Conservation (phyloP, 1,140 invertebrate species). For the Brachionus rotundiformis region DNA sequence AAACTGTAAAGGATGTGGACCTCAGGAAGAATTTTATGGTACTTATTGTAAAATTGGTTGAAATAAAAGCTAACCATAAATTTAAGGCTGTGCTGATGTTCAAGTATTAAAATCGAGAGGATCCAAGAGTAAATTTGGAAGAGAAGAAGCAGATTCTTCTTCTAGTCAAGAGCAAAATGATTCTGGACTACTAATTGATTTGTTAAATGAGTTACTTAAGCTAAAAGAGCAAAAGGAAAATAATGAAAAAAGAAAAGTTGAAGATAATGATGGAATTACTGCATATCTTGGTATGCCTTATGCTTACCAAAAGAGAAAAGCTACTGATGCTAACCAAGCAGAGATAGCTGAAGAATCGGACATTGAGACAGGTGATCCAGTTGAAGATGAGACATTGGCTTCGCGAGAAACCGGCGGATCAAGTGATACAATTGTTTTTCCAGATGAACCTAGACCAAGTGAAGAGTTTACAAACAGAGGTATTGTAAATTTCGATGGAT, state of each 20-base stretch:
- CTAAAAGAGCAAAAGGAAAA: constrained; percentile 2
- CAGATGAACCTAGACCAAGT: constrained; percentile 37
- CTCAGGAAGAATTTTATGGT: constrained; percentile 54
- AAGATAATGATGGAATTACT: not conserved
- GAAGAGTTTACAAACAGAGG: not conserved
- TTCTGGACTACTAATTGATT: not conserved
- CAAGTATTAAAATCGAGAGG: not conserved
- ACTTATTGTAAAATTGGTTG: too few relatives aligned
- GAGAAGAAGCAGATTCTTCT: not conserved
- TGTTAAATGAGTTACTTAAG: not conserved
- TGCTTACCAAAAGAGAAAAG: not conserved
- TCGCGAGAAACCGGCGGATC: not conserved
- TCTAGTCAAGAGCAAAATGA: not conserved
- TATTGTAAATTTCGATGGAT: not conserved
- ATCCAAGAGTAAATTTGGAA: not conserved
- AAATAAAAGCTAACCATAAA: too few relatives aligned
- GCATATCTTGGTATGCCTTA: not conserved
- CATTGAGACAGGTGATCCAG: not conserved
- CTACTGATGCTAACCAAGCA: too few relatives aligned
- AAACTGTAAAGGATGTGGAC: constrained; percentile 54
- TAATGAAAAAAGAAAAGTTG: not conserved
- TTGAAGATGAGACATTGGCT: not conserved
- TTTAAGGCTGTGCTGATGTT: constrained; percentile 37
- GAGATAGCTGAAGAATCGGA: not conserved
- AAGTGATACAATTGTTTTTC: not conserved